phyloP scores from a whole-genome alignment of 2,888 invertebrate species.

The Thymelicus sylvestris region DNA sequence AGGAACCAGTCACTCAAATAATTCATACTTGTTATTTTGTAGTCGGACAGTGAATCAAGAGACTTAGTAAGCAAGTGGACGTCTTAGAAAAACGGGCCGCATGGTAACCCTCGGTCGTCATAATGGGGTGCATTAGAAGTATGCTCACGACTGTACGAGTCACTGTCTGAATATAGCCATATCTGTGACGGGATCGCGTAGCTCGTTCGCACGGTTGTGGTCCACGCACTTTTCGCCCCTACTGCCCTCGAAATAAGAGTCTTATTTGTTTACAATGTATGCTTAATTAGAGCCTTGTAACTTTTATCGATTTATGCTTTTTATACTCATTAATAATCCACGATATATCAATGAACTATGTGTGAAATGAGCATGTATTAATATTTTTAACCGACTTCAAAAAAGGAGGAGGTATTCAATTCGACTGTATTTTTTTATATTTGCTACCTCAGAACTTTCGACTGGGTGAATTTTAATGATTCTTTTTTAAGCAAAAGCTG shows the following conservation, averaged over 20 bases:
- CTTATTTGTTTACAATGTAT: neutral
- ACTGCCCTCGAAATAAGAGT: constrained; percentile 10
- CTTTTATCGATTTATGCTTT: constrained; percentile 31
- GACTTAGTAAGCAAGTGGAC: too few relatives aligned
- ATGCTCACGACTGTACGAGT: constrained; percentile 61
- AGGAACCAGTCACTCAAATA: too few relatives aligned
- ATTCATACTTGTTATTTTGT: too few relatives aligned
- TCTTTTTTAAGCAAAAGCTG: too few relatives aligned
- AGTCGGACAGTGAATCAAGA: too few relatives aligned
- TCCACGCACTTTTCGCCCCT: constrained; percentile 25
- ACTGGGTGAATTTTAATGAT: too few relatives aligned
- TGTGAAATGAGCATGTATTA: neutral
- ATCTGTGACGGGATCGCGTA: constrained; percentile 52
- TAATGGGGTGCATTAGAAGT: constrained; percentile 60
- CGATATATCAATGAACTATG: constrained; percentile 18
- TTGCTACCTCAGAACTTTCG: too few relatives aligned
- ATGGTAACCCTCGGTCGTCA: constrained; percentile 41
- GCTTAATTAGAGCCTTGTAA: constrained; percentile 31
- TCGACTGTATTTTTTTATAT: too few relatives aligned
- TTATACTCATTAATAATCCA: constrained; percentile 30
- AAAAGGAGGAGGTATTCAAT: too few relatives aligned
- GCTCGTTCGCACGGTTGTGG: constrained; percentile 49
- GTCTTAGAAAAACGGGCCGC: constrained; percentile 21
- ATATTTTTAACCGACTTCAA: too few relatives aligned
- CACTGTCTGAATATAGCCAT: constrained; percentile 55